These are phyloP conservation scores for Theonella swinhoei DNA, from an alignment of 37 sponge, comb jelly and placozoan genomes.

Conservation along the genomic window DNA sequence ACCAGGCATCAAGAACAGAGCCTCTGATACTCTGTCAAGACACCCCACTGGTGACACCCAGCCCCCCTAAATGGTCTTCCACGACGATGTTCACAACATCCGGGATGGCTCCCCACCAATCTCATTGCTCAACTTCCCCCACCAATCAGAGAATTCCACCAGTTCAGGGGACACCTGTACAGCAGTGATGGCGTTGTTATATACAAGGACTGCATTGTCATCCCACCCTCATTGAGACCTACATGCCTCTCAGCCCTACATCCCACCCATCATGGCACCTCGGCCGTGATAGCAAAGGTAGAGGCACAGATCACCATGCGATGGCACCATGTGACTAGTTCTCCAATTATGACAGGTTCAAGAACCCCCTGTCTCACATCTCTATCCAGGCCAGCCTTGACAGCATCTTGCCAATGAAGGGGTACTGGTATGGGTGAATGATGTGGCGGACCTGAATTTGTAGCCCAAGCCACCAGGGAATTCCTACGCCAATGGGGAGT, in stretches of 20 bases:
- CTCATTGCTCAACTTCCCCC: slow-evolving; percentile 38
- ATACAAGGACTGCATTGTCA: slow-evolving; percentile 30
- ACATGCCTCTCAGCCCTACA: slow-evolving; percentile 26
- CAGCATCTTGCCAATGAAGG: too few relatives aligned
- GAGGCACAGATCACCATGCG: slow-evolving; percentile 18
- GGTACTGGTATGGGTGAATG: too few relatives aligned
- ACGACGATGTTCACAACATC: slow-evolving; percentile 31
- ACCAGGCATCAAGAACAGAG: slow-evolving; percentile 44
- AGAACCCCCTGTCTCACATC: slow-evolving; percentile 44
- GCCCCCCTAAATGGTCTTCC: slow-evolving; percentile 43
- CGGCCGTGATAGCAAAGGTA: slow-evolving; percentile 24
- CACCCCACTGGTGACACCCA: slow-evolving; percentile 35
- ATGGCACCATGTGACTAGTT: slow-evolving; percentile 50
- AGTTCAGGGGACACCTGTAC: slow-evolving; percentile 25
- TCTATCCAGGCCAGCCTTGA: slow-evolving; percentile 41
- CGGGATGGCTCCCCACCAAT: slow-evolving; percentile 24
- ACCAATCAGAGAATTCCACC: slow-evolving; percentile 28
- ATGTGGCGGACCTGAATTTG: slow-evolving; percentile 39
- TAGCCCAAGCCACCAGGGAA: slow-evolving; percentile 8
- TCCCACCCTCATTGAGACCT: slow-evolving; percentile 37
- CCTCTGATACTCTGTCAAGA: slow-evolving; percentile 38
- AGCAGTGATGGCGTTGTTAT: slow-evolving; percentile 22
- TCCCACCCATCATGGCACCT: slow-evolving; percentile 31
- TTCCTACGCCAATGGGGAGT: slow-evolving; percentile 38
- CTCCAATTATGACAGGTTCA: slow-evolving; percentile 53